Conservation (phyloP, 2,113 vertebrate genomes). For the Meriones unguiculatus region DNA sequence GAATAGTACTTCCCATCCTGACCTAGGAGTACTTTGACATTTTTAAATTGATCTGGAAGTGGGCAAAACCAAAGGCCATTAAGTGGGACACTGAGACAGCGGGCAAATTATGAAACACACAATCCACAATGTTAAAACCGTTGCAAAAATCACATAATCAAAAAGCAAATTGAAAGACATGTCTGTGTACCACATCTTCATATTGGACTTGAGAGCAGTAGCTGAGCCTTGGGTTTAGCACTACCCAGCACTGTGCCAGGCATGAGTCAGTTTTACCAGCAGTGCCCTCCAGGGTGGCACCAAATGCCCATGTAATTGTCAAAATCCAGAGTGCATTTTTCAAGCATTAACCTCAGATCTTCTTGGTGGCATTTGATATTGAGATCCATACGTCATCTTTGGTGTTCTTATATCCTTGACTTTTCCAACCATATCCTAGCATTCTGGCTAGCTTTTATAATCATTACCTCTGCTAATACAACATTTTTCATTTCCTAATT, state of each 20-base stretch:
- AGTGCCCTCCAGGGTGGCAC: not conserved
- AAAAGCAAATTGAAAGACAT: not conserved
- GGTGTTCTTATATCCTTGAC: not conserved
- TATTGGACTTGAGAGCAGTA: not conserved
- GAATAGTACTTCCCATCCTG: not conserved
- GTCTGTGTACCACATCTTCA: not conserved
- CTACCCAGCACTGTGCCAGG: not conserved
- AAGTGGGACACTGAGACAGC: conserved; percentile 7
- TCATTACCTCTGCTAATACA: not conserved
- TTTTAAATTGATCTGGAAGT: not conserved
- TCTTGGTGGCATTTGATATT: not conserved
- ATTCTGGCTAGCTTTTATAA: not conserved
- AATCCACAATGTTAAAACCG: not conserved
- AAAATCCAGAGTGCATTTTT: not conserved
- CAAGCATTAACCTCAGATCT: conserved; percentile 1
- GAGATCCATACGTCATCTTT: not conserved
- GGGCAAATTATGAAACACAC: not conserved
- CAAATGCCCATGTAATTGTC: not conserved
- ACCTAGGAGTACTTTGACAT: not conserved
- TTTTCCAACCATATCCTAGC: not conserved
- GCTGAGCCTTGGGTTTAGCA: not conserved
- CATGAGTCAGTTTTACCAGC: not conserved
- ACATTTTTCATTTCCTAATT: not conserved
- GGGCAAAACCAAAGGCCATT: not conserved
- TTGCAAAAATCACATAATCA: not conserved